A percentile compares a stretch with the other conserved stretches of the same genome.
Evolutionary conservation across 2,113 vertebrate species (phyloP).

Genomic region (Mustela lutreola): DNA sequence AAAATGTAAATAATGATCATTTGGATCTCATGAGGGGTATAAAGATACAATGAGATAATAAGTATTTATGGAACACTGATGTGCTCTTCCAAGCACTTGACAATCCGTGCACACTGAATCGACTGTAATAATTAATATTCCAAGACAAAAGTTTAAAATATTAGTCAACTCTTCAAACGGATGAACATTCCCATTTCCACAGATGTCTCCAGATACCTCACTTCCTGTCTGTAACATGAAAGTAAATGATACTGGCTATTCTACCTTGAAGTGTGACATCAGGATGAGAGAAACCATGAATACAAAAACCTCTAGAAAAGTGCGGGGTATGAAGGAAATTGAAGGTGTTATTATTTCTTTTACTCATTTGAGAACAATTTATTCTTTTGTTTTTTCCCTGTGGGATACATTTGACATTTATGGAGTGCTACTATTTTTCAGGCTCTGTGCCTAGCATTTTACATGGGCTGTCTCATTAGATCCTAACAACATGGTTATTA

Average conservation of each 20-base stretch:
- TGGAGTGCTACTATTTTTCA: background rate
- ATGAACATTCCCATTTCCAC: background rate
- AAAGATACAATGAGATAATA: background rate
- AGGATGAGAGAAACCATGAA: background rate
- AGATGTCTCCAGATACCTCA: background rate
- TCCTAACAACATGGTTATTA: background rate
- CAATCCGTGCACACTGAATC: background rate
- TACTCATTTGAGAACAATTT: background rate
- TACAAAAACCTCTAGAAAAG: background rate
- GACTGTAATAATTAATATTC: background rate
- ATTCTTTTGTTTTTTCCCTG: background rate
- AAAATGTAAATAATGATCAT: background rate
- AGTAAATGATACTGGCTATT: background rate
- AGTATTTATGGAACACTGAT: background rate
- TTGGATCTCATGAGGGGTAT: background rate
- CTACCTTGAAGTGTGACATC: background rate
- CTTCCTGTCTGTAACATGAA: background rate
- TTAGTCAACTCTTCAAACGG: background rate
- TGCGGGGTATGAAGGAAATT: background rate
- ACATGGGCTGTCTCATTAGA: background rate
- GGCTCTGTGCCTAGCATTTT: background rate
- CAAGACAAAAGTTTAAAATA: constrained; percentile 10
- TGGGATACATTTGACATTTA: background rate
- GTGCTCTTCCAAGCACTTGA: background rate
- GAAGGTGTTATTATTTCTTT: background rate